Percentiles rank a stretch among this genome's conserved stretches.
Evolutionary conservation across 2,888 invertebrate species (phyloP).

Genomic region (Thereva nobilitata): DNA sequence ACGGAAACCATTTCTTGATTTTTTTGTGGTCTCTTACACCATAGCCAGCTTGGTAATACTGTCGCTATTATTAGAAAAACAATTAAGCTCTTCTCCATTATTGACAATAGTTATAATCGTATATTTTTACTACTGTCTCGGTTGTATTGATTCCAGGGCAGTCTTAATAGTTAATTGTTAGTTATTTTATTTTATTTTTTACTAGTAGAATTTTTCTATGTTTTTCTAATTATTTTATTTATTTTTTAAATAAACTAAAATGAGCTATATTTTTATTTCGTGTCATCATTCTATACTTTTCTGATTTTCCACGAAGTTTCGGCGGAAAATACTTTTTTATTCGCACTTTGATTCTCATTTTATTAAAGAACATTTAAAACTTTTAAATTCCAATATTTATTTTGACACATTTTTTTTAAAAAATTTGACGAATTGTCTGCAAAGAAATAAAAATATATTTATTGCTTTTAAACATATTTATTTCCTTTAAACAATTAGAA

Average conservation of each 20-base stretch:
- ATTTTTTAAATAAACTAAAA: not conserved
- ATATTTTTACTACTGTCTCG: no score
- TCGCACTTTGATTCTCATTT: conserved; percentile 37
- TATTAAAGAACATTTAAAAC: not conserved
- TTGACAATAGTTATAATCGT: no score
- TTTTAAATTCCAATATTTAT: no score
- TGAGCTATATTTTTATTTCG: not conserved
- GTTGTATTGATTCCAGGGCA: no score
- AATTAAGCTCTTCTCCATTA: not conserved
- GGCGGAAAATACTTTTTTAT: conserved; percentile 40
- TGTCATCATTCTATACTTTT: conserved; percentile 13
- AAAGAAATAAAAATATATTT: no score
- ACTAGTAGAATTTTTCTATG: no score
- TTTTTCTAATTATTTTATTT: not conserved
- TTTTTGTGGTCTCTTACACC: conserved; percentile 3
- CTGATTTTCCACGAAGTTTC: conserved; percentile 31
- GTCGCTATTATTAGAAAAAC: not conserved
- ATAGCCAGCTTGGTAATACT: not conserved
- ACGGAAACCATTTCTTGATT: conserved; percentile 49
- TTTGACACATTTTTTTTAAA: no score
- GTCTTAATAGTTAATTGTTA: no score
- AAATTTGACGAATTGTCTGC: no score
- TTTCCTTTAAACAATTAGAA: no score
- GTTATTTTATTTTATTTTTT: no score
- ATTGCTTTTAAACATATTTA: no score